These are phyloP conservation scores for Drosophila neocordata DNA, from an alignment of 1,140 invertebrate species.

Conservation along the genomic window DNA sequence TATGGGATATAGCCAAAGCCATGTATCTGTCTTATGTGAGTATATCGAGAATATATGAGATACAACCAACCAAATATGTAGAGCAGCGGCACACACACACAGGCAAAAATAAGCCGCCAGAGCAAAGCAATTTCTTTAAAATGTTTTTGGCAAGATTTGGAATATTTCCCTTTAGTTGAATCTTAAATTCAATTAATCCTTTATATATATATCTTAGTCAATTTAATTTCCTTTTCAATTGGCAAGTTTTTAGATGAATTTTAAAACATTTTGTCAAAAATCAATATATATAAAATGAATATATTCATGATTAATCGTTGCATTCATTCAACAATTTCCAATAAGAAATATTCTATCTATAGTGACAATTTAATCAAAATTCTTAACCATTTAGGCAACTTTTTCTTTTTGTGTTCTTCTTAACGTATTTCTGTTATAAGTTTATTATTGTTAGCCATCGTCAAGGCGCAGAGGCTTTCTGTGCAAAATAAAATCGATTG, in stretches of 20 bases:
- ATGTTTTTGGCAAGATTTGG: background rate
- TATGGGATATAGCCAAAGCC: slow-evolving; percentile 44
- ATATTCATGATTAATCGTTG: too few species aligned
- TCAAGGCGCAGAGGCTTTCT: background rate
- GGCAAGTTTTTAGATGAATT: too few species aligned
- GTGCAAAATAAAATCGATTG: slow-evolving; percentile 7
- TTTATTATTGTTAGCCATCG: background rate
- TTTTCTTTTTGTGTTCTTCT: too few species aligned
- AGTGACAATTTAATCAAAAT: too few species aligned
- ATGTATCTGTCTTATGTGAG: slow-evolving; percentile 54
- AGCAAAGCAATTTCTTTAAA: background rate
- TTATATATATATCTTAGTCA: background rate
- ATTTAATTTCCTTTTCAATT: background rate
- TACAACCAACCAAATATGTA: background rate
- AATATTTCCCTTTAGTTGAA: too few species aligned
- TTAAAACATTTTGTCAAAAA: too few species aligned
- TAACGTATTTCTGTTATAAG: background rate
- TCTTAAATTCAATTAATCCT: background rate
- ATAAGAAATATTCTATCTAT: too few species aligned
- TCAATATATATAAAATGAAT: too few species aligned
- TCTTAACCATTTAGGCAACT: background rate
- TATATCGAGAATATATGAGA: slow-evolving; percentile 18
- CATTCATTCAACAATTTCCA: too few species aligned
- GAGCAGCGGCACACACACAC: background rate
- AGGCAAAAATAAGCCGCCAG: background rate